Base-by-base conservation (phyloP, 2,113 vertebrate species). In the Phrynocephalus versicolor region DNA sequence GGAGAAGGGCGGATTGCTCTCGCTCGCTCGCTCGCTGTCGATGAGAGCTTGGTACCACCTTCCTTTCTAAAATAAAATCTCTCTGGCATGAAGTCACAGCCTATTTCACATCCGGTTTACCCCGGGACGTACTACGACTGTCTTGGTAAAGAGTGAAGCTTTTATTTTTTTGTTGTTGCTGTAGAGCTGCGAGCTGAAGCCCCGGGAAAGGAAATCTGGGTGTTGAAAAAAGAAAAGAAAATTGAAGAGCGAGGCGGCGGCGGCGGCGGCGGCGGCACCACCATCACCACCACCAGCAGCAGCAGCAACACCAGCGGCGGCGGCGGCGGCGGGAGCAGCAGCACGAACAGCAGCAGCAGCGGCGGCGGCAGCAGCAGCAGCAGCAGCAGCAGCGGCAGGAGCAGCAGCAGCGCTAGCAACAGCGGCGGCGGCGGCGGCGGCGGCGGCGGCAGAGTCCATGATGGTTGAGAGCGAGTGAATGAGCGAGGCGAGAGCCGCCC, bases 1-100 rank as follows among this genome's bases (percentile, higher is more conserved):
- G n/a, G n/a, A n/a, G 95, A 98, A 96, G 97, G 97, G 97, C 97
- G 98, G 97, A 97, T 97, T 97, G 94, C 96, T 97, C 95, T 96
- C 96, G 5, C 45, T 51, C 45, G 45, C 45, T 51, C 45, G 45
- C 60, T 64, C 18, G 60, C 60, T 64, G 60, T 94, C 96, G 96
- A 95, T 97, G 95, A 96, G 96, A 96, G 95, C 94, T 95, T 97
- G 97, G 97, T 96, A 97, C 97, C 97, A 97, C 96, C 97, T 97
- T 97, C 97, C 96, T 97, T 96, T 97, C 97, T 97, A 96, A 97
- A 97, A 97, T 97, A 95, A 97, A 97, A 97, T 95, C 96, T 96
- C 96, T 96, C 95, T 97, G 96, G 96, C 96, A 97, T 97, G 96
- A 97, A 98, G 96, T 96, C 96, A 97, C 96, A 95, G 96, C 95